Base-by-base conservation (phyloP, 2,113 vertebrate species). In the Mobula hypostoma region DNA sequence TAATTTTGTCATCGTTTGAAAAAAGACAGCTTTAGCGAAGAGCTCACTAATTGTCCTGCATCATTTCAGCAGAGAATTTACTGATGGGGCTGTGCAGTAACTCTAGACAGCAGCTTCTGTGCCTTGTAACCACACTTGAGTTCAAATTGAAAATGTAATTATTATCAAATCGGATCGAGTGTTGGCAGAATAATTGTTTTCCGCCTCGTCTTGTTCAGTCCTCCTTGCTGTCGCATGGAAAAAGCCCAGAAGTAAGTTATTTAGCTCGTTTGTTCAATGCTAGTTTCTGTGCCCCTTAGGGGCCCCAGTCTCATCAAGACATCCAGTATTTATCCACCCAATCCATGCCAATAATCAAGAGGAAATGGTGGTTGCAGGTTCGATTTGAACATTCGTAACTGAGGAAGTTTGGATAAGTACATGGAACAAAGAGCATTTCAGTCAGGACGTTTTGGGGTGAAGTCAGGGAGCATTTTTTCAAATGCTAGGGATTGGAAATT, bases 91-190 rank as follows among this genome's bases (percentile, higher is more conserved):
- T 40, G 29, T 92, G 63, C 32, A 21, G 88, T 68, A 68, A 92
- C n/a, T 68, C 63, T 19, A 6, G 24, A 29, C 56, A 87, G 56
- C 27, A 14, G 56, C 83, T 87, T 70, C 68, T 32, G 32, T 12
- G 17, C 66, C 7, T 92, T 92, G 17, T 92, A 70, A 72, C 68
- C 36, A 21, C 68, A 40, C 66, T 36, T 66, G 32, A 32, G n/a
- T 91, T 91, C 32, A 66, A 92, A 92, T 92, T 72, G 32, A 70
- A 92, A 40, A n/a, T 21, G 29, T 72, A 63, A 87, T 85, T 85
- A 61, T 48, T 58, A 85, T 61, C 24, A 83, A 61, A 87, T 63
- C 11, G 63, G 15, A 79, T 36, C n/a, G 2, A 78, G 24, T 87
- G 83, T 29, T 61, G 24, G 24, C 4, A 8, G 83, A 11, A 87